A percentile compares a stretch with the other conserved stretches of the same genome.
Conservation (phyloP, 2,888 invertebrate genomes). For the Pasiphila rectangulata region DNA sequence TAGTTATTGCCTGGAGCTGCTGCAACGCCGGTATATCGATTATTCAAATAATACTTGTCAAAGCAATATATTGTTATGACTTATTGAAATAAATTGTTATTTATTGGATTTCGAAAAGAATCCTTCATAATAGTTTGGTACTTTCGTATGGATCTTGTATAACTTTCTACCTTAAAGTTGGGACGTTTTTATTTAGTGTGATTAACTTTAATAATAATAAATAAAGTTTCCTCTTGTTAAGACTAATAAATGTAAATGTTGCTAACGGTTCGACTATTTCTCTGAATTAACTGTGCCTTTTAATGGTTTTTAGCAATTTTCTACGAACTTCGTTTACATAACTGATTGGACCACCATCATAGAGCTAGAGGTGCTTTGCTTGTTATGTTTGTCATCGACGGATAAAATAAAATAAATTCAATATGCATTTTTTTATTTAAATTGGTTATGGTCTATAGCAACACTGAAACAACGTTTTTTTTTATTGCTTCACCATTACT, state of each 20-base stretch:
- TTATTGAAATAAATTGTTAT: no score
- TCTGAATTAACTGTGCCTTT: constrained; percentile 8
- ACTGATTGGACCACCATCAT: constrained; percentile 4
- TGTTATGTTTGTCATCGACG: neutral
- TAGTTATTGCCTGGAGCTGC: no score
- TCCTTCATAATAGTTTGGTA: no score
- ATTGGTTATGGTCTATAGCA: neutral
- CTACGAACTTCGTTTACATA: constrained; percentile 12
- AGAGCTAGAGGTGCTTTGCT: neutral
- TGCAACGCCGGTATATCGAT: no score
- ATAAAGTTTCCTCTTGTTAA: neutral
- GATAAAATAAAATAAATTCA: neutral
- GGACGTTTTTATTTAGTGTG: neutral
- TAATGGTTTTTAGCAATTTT: constrained; percentile 9
- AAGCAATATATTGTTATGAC: no score
- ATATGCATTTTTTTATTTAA: neutral
- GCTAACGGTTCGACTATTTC: constrained; percentile 24
- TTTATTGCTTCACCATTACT: no score
- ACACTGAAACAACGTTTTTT: constrained; percentile 4
- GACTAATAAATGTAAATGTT: constrained; percentile 24
- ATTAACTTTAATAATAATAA: neutral
- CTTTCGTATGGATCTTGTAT: no score
- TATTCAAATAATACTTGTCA: no score
- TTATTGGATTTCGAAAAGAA: no score
- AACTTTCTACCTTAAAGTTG: no score